Percentiles rank a stretch among this genome's conserved stretches.
phyloP scores from a whole-genome alignment of 2,113 vertebrate species.

The Pitta sordida region DNA sequence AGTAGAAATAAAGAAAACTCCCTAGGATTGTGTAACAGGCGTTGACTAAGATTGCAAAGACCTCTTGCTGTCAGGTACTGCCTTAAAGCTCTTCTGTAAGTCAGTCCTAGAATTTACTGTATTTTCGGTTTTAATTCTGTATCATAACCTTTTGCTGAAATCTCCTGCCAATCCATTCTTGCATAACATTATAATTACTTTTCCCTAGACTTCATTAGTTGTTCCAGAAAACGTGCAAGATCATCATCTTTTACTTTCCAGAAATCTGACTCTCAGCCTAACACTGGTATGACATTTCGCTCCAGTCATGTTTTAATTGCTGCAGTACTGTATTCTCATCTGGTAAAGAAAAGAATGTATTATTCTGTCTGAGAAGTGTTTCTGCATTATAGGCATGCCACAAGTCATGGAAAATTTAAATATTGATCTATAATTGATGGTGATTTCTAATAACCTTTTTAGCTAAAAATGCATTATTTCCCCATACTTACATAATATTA shows the following conservation, averaged over 20 bases:
- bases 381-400: not conserved
- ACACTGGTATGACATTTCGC: slow-evolving; percentile 31
- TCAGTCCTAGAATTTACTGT: not conserved
- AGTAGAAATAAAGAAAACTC: not conserved
- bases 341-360: not conserved
- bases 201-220: slow-evolving; percentile 59
- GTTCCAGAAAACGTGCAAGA: slow-evolving; percentile 70
- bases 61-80: not conserved
- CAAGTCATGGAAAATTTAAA: not conserved
- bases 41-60: not conserved
- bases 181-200: not conserved
- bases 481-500: not conserved
- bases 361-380: not conserved
- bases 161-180: not conserved
- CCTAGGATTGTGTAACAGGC: not conserved
- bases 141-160: not conserved
- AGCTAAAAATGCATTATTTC: not conserved
- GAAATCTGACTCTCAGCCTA: not conserved
- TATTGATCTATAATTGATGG: not conserved
- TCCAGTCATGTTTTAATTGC: not conserved
- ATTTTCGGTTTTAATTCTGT: not conserved
- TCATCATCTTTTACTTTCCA: slow-evolving; percentile 72
- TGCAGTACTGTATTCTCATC: not conserved
- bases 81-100: not conserved
- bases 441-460: not conserved